Evolutionary conservation across 1,140 invertebrate species (phyloP).

Genomic region (Araneus ventricosus): DNA sequence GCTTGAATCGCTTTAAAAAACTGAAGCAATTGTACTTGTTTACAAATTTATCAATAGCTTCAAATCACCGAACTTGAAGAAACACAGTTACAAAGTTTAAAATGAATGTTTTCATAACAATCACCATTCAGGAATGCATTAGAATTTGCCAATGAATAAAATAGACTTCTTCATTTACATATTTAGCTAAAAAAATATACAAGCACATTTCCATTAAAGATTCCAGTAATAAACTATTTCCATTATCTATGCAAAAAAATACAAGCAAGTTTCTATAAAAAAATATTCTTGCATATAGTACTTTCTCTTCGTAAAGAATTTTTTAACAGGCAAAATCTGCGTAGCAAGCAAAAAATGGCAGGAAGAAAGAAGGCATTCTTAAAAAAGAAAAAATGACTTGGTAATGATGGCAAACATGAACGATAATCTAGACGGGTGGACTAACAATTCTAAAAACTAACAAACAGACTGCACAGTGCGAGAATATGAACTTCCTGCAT

Average conservation of each 20-base stretch:
- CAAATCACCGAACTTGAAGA: too few relatives aligned
- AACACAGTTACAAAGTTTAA: too few relatives aligned
- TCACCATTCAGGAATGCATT: background rate
- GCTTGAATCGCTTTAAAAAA: too few relatives aligned
- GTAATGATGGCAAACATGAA: background rate
- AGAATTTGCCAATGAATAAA: background rate
- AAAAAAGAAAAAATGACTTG: background rate
- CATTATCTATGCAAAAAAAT: slow-evolving; percentile 14
- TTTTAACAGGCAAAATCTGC: background rate
- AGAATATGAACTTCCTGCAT: too few relatives aligned
- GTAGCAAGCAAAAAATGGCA: background rate
- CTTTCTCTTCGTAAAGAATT: background rate
- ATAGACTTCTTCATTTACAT: background rate
- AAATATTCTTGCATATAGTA: background rate
- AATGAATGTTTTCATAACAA: background rate
- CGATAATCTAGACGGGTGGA: background rate
- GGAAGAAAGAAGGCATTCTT: background rate
- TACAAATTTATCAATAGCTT: too few relatives aligned
- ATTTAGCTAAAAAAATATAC: slow-evolving; percentile 2
- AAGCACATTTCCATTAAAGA: background rate
- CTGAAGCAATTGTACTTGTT: too few relatives aligned
- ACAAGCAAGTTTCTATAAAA: background rate
- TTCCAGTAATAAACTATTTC: background rate
- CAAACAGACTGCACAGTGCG: background rate
- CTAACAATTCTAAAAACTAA: background rate